phyloP scores from a whole-genome alignment of 2,888 invertebrate genomes.

The Antheraea assamensis region DNA sequence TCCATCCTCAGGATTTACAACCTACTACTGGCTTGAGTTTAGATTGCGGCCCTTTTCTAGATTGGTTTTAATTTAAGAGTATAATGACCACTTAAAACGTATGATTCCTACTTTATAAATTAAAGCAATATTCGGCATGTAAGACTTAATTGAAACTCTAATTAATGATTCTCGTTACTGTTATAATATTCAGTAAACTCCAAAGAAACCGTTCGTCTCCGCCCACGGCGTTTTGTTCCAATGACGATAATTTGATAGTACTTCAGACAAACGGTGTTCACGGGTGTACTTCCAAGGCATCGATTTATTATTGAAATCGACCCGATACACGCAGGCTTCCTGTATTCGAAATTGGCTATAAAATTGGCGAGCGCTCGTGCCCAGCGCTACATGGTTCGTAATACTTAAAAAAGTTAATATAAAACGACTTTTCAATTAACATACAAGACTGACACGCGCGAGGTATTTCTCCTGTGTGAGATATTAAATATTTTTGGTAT shows the following conservation, averaged over 20 bases:
- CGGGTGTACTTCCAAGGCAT: constrained; percentile 64
- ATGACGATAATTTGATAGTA: constrained; percentile 75
- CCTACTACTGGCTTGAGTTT: too few species aligned
- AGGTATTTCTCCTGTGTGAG: constrained; percentile 46
- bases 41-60: too few species aligned
- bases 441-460: constrained; percentile 62
- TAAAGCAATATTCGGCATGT: neutral
- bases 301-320: constrained; percentile 81
- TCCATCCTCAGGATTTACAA: too few species aligned
- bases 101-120: too few species aligned
- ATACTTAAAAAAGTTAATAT: constrained; percentile 56
- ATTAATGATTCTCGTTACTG: constrained; percentile 64
- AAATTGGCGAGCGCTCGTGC: constrained; percentile 78
- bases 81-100: too few species aligned
- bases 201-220: constrained; percentile 67
- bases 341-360: constrained; percentile 73
- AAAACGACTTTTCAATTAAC: constrained; percentile 71
- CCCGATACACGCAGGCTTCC: constrained; percentile 69
- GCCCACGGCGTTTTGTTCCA: constrained; percentile 66
- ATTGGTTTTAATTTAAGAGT: too few species aligned
- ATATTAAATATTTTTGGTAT: constrained; percentile 13
- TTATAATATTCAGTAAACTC: constrained; percentile 63
- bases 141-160: constrained; percentile 57
- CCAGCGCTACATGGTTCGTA: constrained; percentile 64
- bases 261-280: constrained; percentile 59